Percentiles rank a stretch among this genome's conserved stretches.
Evolutionary conservation across 2,797 vertebrate species (phyloP).

Genomic region (Hydrophis major): DNA sequence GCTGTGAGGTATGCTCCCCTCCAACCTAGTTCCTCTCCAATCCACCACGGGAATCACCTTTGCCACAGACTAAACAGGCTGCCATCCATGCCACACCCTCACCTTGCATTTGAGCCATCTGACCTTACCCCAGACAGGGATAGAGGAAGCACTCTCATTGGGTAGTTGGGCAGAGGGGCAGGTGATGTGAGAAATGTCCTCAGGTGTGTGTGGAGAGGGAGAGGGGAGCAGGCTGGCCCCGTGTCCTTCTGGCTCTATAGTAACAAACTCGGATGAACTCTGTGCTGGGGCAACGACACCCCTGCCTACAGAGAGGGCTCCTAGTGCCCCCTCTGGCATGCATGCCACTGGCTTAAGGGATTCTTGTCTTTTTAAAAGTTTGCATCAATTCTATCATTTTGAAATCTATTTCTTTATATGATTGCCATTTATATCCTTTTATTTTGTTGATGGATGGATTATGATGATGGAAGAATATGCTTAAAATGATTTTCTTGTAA

Average conservation of each 20-base stretch:
- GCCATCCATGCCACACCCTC: rapidly evolving
- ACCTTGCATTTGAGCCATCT: neutral
- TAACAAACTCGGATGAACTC: neutral
- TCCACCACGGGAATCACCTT: neutral
- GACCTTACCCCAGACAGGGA: neutral
- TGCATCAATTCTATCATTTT: neutral
- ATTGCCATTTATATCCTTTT: neutral
- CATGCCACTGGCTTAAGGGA: neutral
- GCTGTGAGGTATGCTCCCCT: neutral
- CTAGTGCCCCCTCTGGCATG: neutral
- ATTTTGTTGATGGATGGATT: neutral
- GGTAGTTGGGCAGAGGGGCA: neutral
- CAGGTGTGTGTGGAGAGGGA: neutral
- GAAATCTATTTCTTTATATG: neutral
- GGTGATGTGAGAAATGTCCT: neutral
- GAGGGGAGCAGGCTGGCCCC: neutral
- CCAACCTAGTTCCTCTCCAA: neutral
- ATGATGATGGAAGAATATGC: neutral
- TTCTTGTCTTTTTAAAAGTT: neutral
- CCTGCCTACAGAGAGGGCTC: neutral
- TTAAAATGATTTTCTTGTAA: neutral
- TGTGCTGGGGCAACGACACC: rapidly evolving
- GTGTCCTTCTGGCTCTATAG: neutral
- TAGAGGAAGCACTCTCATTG: neutral
- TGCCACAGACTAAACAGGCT: neutral